Base-by-base conservation (phyloP, 2,888 invertebrate genomes). In the Callinectes sapidus region DNA sequence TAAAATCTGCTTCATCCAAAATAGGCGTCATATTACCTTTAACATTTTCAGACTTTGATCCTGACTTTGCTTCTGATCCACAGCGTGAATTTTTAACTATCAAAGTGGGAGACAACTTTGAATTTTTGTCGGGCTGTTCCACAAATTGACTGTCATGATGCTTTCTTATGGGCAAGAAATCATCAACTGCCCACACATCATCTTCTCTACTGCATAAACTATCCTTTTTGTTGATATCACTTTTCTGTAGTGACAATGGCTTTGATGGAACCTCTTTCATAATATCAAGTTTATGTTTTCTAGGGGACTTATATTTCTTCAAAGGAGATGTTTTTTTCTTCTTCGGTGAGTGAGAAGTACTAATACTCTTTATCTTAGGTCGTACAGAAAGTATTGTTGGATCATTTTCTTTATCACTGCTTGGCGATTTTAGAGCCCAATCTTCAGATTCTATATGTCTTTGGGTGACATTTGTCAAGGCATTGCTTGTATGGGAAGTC, bases 131-230 rank as follows among this genome's bases (percentile, higher is more conserved):
- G 1, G 5, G 71, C 39, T 55, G 91, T 14, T 87, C 23, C 39
- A 71, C 28, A 16, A 8, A 92, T 1, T 35, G 89, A 89, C 88
- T 92, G 32, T 89, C 55, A 39, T 81, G 89, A 8, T n/a, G 54
- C 10, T 88, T 88, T 18, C 66, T n/a, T 66, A 92, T 66, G n/a
- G 93, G 93, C 35, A 93, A 88, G 55, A 91, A 93, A 54, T 93
- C 93, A 90, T 93, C 93, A 13, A 93, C 90, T 86, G 92, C 92
- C 92, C 92, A 94, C 2, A 90, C 87, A 87, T 89, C 91, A 28
- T 94, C 90, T 55, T 92, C 90, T 54, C 81, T 35, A 35, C n/a
- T 87, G 42, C 54, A 54, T 39, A 91, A 35, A 87, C 89, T 93
- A 16, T 32, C 42, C 32, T 42, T 77, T 35, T 88, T 66, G 14